Evolutionary conservation across 2,888 invertebrate genomes (phyloP), one percentile per base, ranked within the genome.

Genomic region (Furcula furcula): DNA sequence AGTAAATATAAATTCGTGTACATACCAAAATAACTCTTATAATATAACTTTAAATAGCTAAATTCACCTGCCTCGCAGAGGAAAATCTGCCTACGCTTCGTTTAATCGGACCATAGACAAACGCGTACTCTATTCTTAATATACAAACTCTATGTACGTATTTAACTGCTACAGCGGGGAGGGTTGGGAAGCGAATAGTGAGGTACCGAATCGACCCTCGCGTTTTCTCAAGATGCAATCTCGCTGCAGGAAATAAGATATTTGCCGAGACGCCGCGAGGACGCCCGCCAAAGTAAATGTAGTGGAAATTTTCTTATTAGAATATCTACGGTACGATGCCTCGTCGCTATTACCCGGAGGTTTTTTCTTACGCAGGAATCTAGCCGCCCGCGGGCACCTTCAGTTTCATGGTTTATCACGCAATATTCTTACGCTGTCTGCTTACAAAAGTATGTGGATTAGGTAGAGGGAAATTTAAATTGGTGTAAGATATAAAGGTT

Each of bases 261-360:
- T 89, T 89, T 89, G 88, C 89, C 76, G 82, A 89, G 89, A 88
- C 89, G 89, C 88, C 83, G 84, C 89, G 85, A 82, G 77, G 78
- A 77, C 77, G 80, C 82, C 81, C 80, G 81, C 78, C 80, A 78
- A 79, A 83, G 85, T 88, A 88, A 88, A 88, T 85, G 86, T 91
- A 91, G 81, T 89, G 88, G 88, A 89, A 88, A 88, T 89, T 88
- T 89, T 89, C 89, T 86, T 88, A 88, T 89, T 88, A 88, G 86
- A 87, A 87, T 88, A 85, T 86, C 86, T 77, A 85, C 86, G 88
- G 73, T 84, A 83, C 85, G 87, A 80, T 85, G 86, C 86, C 77
- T 85, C 76, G 73, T 67, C 66, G 67, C 71, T 68, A 77, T 80
- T 80, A 76, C 77, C 73, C 58, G 69, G 55, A 70, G 68, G 68